Base-by-base conservation (phyloP, 1,140 invertebrate genomes). In the Anastrepha obliqua region DNA sequence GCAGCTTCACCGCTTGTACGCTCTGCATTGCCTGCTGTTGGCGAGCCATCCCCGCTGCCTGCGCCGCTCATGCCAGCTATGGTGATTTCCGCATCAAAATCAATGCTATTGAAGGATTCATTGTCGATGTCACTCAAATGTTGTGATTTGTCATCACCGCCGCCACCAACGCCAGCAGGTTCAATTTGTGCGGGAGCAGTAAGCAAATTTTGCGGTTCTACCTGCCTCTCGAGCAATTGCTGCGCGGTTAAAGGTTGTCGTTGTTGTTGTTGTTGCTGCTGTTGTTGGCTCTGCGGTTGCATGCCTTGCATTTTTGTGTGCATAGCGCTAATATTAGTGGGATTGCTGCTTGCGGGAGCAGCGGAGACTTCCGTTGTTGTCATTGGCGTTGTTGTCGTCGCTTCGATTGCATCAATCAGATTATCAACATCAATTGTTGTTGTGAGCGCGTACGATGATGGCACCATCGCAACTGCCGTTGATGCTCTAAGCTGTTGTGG, bases 41-140 rank as follows among this genome's bases (percentile, higher is more conserved):
- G 44, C 11, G 87, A 81, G 20, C 59, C 86, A 70, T 87, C 39
- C n/a, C 70, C 89, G 64, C 62, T 87, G 88, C 81, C 89, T 20
- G 86, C 81, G 65, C 88, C 89, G 70, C 42, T 86, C 29, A 78
- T 58, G 51, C 87, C 88, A 88, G 90, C 90, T 89, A 93, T 92
- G 90, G 91, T 92, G 90, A 93, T 93, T 90, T 92, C 92, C 87
- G 92, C 90, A 87, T 93, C 92, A 90, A 92, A 93, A 90, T 93
- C 93, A 89, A 92, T 93, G 89, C 91, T 92, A 89, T 93, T 93
- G 89, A 93, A 92, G 88, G 93, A 93, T 91, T 93, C 93, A 91
- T 92, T 92, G 90, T 93, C 93, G 89, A 92, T 91, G 90, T 93
- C 93, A 91, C 92, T 93, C 89, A 92, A 92, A 90, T 91, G 89